Evolutionary conservation across 2,888 invertebrate genomes (phyloP).

Genomic region (Cremastinae sp.): DNA sequence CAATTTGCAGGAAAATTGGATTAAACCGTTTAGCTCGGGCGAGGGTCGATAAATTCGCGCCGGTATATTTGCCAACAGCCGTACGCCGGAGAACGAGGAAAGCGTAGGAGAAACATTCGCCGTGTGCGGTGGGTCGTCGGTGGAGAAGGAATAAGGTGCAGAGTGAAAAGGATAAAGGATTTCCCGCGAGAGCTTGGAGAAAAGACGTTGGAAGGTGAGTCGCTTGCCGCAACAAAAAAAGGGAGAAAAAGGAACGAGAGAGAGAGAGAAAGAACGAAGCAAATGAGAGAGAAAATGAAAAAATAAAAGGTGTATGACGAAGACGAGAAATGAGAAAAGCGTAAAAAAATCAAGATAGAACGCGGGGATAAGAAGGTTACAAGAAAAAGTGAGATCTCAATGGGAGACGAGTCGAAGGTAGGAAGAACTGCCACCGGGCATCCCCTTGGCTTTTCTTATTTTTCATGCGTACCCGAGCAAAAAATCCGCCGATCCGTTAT

Average conservation of each 20-base stretch:
- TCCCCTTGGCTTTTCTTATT: constrained; percentile 39
- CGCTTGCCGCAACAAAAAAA: constrained; percentile 40
- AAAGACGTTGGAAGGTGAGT: constrained; percentile 54
- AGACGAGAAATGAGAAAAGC: constrained; percentile 56
- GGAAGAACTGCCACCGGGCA: constrained; percentile 34
- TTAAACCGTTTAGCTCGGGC: constrained; percentile 66
- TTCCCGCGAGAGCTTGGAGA: constrained; percentile 37
- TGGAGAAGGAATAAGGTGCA: constrained; percentile 9
- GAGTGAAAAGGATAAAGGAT: constrained; percentile 31
- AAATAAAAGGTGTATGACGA: constrained; percentile 8
- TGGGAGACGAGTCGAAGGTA: constrained; percentile 26
- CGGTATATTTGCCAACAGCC: constrained; percentile 66
- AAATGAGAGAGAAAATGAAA: constrained; percentile 4
- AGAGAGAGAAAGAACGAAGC: constrained; percentile 5
- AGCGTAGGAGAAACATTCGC: constrained; percentile 47
- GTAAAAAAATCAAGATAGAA: constrained; percentile 18
- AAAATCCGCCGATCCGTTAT: not conserved
- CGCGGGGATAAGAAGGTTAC: constrained; percentile 19
- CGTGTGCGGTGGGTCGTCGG: not conserved
- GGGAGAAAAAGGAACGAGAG: constrained; percentile 36
- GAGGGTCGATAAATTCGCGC: constrained; percentile 67
- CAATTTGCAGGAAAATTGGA: constrained; percentile 69
- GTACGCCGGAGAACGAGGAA: constrained; percentile 51
- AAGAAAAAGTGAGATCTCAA: constrained; percentile 27
- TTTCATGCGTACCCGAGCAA: constrained; percentile 22